Conservation (phyloP, 2,797 vertebrate species). For the Pogoniulus pusillus region DNA sequence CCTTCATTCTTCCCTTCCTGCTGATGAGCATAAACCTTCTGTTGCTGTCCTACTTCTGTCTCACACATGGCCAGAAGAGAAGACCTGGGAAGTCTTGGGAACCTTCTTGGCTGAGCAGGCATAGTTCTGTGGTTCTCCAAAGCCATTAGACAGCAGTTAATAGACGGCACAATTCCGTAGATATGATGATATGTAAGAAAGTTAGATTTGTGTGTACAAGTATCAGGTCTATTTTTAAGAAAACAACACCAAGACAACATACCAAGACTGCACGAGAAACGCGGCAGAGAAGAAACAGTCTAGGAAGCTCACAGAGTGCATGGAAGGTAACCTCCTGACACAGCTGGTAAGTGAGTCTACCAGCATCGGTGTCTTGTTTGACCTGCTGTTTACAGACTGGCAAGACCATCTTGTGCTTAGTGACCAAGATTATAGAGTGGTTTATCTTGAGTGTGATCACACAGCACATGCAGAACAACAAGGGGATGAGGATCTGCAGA, state of each 20-base stretch:
- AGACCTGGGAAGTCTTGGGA: background rate
- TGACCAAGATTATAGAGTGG: too few relatives aligned
- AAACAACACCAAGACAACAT: background rate
- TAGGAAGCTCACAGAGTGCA: too few relatives aligned
- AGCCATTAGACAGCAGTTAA: background rate
- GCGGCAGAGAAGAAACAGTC: too few relatives aligned
- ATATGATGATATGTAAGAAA: background rate
- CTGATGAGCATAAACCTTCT: background rate
- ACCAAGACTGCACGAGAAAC: background rate
- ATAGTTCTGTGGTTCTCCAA: background rate
- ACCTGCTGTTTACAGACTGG: too few relatives aligned
- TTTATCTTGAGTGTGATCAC: too few relatives aligned
- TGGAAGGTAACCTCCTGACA: too few relatives aligned
- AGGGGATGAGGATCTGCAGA: too few relatives aligned
- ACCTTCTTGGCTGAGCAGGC: background rate
- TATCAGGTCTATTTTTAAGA: background rate
- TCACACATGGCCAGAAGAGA: background rate
- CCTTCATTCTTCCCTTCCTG: background rate
- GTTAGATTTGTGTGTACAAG: background rate
- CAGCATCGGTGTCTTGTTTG: too few relatives aligned
- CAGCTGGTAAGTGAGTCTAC: too few relatives aligned
- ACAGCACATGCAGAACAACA: too few relatives aligned
- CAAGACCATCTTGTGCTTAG: too few relatives aligned
- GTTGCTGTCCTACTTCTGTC: background rate
- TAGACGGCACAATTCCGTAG: background rate